A percentile compares a stretch with the other conserved stretches of the same genome.
Conservation (phyloP, 2,113 vertebrate species). For the Pachyramphus minor region DNA sequence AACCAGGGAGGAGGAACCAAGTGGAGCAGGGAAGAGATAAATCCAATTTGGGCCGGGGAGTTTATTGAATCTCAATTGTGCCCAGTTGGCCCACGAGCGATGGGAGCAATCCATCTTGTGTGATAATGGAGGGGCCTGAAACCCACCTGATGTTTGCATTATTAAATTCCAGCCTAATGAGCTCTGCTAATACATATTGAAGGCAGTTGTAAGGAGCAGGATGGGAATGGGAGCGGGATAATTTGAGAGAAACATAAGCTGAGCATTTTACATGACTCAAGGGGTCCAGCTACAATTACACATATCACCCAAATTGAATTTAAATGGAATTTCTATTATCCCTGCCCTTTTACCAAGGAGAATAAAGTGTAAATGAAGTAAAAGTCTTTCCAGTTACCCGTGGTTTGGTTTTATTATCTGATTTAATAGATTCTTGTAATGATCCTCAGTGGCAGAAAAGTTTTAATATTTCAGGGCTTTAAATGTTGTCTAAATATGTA, state of each 20-base stretch:
- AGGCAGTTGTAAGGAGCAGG: conserved; percentile 82
- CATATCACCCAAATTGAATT: conserved; percentile 90
- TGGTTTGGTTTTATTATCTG: conserved; percentile 83
- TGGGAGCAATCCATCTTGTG: conserved; percentile 92
- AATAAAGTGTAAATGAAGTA: conserved; percentile 93
- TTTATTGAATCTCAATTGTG: conserved; percentile 99
- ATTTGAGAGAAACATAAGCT: conserved; percentile 88
- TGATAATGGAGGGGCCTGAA: conserved; percentile 93
- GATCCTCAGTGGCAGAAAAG: conserved; percentile 72
- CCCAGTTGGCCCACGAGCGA: conserved; percentile 85
- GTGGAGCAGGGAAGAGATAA: conserved; percentile 89
- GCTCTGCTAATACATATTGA: conserved; percentile 94
- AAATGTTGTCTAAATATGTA: conserved; percentile 53
- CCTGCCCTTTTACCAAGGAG: conserved; percentile 78
- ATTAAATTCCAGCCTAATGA: conserved; percentile 98
- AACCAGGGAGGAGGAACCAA: conserved; percentile 83
- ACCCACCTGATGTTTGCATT: conserved; percentile 98
- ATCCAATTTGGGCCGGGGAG: conserved; percentile 87
- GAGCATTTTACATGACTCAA: conserved; percentile 89
- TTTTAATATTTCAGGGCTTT: conserved; percentile 75
- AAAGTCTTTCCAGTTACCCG: conserved; percentile 80
- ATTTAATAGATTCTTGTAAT: conserved; percentile 81
- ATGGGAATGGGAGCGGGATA: conserved; percentile 77
- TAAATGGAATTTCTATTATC: conserved; percentile 84
- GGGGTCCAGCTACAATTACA: conserved; percentile 94